phyloP scores from a whole-genome alignment of 2,888 invertebrate species.

The Eilema griseolum region DNA sequence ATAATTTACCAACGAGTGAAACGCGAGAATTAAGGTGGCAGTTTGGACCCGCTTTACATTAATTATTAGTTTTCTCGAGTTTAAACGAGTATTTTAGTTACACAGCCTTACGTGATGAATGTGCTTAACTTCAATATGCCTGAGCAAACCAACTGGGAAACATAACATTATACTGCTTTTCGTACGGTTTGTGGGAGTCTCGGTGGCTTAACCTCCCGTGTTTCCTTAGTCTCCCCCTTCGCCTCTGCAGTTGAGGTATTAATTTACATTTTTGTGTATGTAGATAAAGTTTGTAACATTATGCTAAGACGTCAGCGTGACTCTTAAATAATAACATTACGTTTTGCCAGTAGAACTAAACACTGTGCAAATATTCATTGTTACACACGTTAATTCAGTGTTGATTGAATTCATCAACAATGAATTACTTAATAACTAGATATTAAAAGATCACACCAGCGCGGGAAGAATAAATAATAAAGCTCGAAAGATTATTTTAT shows the following conservation, averaged over 20 bases:
- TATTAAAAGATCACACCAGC: background rate
- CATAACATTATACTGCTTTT: background rate
- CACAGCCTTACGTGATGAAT: background rate
- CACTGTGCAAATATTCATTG: no score
- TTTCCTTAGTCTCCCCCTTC: background rate
- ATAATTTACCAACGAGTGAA: slow-evolving; percentile 7
- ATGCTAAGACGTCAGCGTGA: background rate
- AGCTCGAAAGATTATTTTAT: slow-evolving; percentile 1
- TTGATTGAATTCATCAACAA: background rate
- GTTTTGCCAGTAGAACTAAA: background rate
- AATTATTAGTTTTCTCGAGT: slow-evolving; percentile 6
- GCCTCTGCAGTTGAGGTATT: background rate
- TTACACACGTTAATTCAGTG: no score
- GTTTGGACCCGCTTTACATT: slow-evolving; percentile 5
- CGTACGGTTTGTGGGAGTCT: background rate
- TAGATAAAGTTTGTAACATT: background rate
- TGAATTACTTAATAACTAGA: background rate
- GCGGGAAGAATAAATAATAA: background rate
- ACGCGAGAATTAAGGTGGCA: slow-evolving; percentile 12
- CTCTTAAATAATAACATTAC: background rate
- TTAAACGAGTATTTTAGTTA: background rate
- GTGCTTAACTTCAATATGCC: background rate
- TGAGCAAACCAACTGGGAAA: background rate
- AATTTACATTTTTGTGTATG: background rate
- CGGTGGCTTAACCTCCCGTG: background rate